These are phyloP conservation scores for Drosophila prolongata DNA, from an alignment of 2,888 invertebrate genomes.

Conservation along the genomic window DNA sequence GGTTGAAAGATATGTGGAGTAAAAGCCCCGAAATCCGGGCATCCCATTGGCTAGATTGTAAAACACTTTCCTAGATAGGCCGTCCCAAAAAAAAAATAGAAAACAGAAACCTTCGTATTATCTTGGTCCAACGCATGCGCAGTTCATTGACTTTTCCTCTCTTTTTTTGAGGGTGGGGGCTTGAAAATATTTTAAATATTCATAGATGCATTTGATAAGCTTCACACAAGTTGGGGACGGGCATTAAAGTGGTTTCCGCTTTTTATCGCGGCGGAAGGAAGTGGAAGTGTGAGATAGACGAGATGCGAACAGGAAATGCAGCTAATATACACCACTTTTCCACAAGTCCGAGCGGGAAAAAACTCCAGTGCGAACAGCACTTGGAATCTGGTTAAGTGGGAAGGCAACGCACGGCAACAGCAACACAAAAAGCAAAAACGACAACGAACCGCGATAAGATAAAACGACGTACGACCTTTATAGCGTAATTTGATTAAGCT, in stretches of 20 bases:
- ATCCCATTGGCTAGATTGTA: slow-evolving; percentile 41
- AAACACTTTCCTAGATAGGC: slow-evolving; percentile 39
- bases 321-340: slow-evolving; percentile 68
- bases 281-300: slow-evolving; percentile 63
- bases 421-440: slow-evolving; percentile 30
- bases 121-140: slow-evolving; percentile 65
- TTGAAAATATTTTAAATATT: slow-evolving; percentile 58
- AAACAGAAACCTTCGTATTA: slow-evolving; percentile 58
- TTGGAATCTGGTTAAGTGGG: slow-evolving; percentile 46
- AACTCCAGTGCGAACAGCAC: slow-evolving; percentile 59
- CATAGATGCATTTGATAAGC: slow-evolving; percentile 74
- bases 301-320: slow-evolving; percentile 73
- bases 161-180: slow-evolving; percentile 1
- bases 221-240: slow-evolving; percentile 47
- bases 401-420: slow-evolving; percentile 20
- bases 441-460: slow-evolving; percentile 61
- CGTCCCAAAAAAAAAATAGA: slow-evolving; percentile 40
- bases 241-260: slow-evolving; percentile 64
- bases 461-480: slow-evolving; percentile 78
- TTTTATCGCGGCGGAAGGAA: slow-evolving; percentile 75
- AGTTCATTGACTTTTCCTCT: slow-evolving; percentile 64
- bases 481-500: slow-evolving; percentile 81
- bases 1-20: slow-evolving; percentile 8
- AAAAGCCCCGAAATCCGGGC: slow-evolving; percentile 20
- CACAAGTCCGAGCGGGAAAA: slow-evolving; percentile 22